Conservation (phyloP, 2,113 vertebrate genomes). For the Austrofundulus limnaeus region DNA sequence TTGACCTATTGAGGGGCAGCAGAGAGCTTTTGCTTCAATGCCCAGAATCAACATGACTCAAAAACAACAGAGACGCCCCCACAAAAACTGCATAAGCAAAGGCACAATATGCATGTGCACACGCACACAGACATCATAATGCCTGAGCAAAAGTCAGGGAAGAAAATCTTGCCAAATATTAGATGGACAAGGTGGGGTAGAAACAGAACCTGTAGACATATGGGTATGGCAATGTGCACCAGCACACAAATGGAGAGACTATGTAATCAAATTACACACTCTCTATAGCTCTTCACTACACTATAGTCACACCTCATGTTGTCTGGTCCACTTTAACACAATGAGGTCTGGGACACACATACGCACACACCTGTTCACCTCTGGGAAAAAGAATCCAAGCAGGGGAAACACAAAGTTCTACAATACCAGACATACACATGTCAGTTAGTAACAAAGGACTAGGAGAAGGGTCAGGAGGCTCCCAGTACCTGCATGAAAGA, state of each 20-base stretch:
- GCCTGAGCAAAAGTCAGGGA: conserved; percentile 35
- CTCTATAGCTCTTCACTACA: conserved; percentile 27
- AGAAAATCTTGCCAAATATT: conserved; percentile 49
- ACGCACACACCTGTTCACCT: conserved; percentile 18
- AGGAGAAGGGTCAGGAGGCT: conserved; percentile 38
- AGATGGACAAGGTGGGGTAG: conserved; percentile 12
- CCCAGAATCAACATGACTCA: conserved; percentile 68
- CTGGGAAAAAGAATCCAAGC: conserved; percentile 40
- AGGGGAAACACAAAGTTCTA: conserved; percentile 40
- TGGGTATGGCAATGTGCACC: background rate
- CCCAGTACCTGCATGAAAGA: conserved; percentile 60
- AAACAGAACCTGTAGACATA: conserved; percentile 21
- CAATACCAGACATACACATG: conserved; percentile 63
- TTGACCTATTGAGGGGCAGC: conserved; percentile 71
- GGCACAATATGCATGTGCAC: conserved; percentile 54
- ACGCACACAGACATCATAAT: conserved; percentile 16
- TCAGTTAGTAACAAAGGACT: conserved; percentile 54
- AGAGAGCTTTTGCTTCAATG: conserved; percentile 78
- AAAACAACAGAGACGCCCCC: conserved; percentile 71
- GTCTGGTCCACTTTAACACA: conserved; percentile 52
- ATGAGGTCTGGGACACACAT: conserved; percentile 36
- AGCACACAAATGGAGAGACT: conserved; percentile 2
- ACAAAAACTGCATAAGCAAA: conserved; percentile 70
- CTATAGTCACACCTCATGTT: conserved; percentile 42
- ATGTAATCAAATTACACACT: conserved; percentile 35